Conservation (phyloP, 2,888 invertebrate species). For the Lasioglossum marginatum region DNA sequence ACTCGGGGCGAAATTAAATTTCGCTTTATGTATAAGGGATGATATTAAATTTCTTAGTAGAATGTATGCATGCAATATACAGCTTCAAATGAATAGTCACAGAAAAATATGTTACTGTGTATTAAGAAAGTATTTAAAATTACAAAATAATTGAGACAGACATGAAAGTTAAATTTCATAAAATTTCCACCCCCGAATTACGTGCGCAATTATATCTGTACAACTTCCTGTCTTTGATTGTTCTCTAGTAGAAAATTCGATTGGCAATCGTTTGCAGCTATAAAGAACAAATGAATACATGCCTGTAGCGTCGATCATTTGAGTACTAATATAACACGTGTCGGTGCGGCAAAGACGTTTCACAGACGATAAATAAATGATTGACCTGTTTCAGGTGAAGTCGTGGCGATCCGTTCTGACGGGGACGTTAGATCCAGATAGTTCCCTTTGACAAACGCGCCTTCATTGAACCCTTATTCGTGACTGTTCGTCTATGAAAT, state of each 20-base stretch:
- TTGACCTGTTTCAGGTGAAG: constrained; percentile 54
- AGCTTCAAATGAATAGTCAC: not conserved
- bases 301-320: not conserved
- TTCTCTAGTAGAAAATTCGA: not conserved
- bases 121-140: not conserved
- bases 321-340: not conserved
- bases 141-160: not conserved
- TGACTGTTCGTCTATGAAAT: constrained; percentile 79
- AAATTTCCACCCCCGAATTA: no score
- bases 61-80: not conserved
- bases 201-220: not conserved
- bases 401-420: constrained; percentile 45
- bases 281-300: not conserved
- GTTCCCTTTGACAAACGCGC: constrained; percentile 73
- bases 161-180: no score
- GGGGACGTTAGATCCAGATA: constrained; percentile 65
- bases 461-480: constrained; percentile 78
- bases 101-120: not conserved
- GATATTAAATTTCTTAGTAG: not conserved
- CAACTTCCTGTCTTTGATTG: not conserved
- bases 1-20: not conserved
- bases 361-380: constrained; percentile 9
- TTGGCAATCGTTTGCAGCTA: not conserved
- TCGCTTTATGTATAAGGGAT: not conserved
- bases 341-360: not conserved